These are phyloP conservation scores for Micromesistius poutassou DNA, from an alignment of 2,797 vertebrate genomes.

Conservation along the genomic window DNA sequence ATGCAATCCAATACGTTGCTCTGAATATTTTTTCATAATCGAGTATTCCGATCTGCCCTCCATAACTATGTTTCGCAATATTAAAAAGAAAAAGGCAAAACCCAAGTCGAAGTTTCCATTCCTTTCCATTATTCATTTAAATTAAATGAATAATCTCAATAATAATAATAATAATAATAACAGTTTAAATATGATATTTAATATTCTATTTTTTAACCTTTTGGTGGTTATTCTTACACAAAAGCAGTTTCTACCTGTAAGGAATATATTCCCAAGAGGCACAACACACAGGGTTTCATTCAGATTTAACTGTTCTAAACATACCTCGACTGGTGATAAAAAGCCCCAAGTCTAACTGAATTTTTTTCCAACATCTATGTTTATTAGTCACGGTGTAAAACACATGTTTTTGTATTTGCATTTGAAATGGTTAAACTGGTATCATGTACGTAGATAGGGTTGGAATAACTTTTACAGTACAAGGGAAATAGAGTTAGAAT, in stretches of 20 bases:
- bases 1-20: no score
- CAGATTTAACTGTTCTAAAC: neutral
- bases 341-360: neutral
- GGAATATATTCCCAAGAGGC: neutral
- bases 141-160: neutral
- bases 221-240: neutral
- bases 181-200: no score
- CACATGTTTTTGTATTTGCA: constrained; percentile 57
- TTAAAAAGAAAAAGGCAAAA: no score
- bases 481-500: constrained; percentile 45
- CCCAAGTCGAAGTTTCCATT: no score
- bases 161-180: neutral
- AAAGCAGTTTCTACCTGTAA: neutral
- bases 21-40: no score
- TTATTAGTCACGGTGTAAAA: constrained; percentile 77
- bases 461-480: constrained; percentile 37
- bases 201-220: neutral
- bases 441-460: constrained; percentile 39
- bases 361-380: constrained; percentile 73
- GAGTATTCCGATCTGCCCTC: no score
- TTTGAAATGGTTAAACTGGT: constrained; percentile 39
- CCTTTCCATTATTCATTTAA: neutral
- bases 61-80: no score
- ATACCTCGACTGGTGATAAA: neutral
- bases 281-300: neutral